A percentile compares a stretch with the other conserved stretches of the same genome.
phyloP scores from a whole-genome alignment of 2,113 vertebrate genomes.

The Hyperoodon ampullatus region DNA sequence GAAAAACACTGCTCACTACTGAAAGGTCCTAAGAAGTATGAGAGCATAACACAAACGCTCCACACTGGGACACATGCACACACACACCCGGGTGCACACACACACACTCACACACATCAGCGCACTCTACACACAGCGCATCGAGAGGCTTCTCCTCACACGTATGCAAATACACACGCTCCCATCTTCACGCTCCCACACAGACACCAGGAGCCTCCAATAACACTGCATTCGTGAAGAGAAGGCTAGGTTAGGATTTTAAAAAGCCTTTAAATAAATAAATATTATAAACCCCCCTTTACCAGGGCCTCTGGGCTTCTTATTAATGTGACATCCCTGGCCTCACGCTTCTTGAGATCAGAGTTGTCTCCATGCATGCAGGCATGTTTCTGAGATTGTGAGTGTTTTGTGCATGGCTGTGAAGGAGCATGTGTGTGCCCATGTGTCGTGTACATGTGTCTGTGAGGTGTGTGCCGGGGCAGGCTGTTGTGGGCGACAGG shows the following conservation, averaged over 20 bases:
- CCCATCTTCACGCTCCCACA: constrained; percentile 48
- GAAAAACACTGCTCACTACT: not conserved
- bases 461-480: not conserved
- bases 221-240: not conserved
- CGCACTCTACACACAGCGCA: not conserved
- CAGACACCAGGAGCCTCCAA: constrained; percentile 27
- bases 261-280: constrained; percentile 62
- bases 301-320: not conserved
- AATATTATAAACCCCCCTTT: not conserved
- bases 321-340: not conserved
- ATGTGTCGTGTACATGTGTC: not conserved
- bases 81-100: rapidly evolving
- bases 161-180: constrained; percentile 8
- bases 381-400: not conserved
- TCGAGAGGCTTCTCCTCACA: not conserved
- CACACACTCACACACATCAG: not conserved
- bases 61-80: not conserved
- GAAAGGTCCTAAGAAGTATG: not conserved
- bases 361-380: not conserved
- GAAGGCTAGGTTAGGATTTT: constrained; percentile 62
- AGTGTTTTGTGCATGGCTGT: not conserved
- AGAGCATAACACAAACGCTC: not conserved
- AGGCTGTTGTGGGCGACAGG: not conserved
- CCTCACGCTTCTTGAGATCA: not conserved
- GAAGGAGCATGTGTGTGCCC: not conserved